Percentiles rank a stretch among this genome's conserved stretches.
phyloP scores from a whole-genome alignment of 2,113 vertebrate species.

The Raja brachyura region DNA sequence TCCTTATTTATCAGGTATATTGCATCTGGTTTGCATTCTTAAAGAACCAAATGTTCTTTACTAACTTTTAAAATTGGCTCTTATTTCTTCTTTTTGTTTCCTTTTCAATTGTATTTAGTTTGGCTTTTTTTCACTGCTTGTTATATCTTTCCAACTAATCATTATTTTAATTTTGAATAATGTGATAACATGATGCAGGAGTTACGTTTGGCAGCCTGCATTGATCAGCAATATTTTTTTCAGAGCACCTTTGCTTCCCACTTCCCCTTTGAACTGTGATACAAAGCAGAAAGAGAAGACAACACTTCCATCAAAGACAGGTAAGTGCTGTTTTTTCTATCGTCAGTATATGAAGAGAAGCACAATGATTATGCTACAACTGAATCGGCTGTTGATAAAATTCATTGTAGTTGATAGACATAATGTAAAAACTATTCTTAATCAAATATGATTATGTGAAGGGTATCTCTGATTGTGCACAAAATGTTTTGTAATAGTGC shows the following conservation, averaged over 20 bases:
- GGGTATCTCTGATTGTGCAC: background rate
- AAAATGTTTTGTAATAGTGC: background rate
- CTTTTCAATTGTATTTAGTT: background rate
- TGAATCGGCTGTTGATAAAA: background rate
- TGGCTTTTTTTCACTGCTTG: background rate
- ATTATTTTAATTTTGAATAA: background rate
- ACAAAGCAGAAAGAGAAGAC: conserved; percentile 51
- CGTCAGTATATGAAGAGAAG: background rate
- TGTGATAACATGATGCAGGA: background rate
- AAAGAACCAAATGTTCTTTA: background rate
- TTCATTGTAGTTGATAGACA: background rate
- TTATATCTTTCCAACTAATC: background rate
- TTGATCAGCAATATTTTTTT: conserved; percentile 40
- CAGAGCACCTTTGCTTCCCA: conserved; percentile 57
- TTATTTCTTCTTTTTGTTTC: background rate
- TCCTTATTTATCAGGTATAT: background rate
- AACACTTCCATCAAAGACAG: conserved; percentile 47
- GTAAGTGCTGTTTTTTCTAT: conserved; percentile 50
- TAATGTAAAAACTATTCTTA: background rate
- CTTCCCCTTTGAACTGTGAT: conserved; percentile 62
- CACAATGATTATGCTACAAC: background rate
- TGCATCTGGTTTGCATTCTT: too few relatives aligned
- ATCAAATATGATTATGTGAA: background rate
- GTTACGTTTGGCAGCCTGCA: background rate
- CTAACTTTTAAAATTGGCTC: background rate